Percentiles rank a stretch among this genome's conserved stretches.
These are phyloP conservation scores for Sclerodermus sp. DNA, from an alignment of 2,888 invertebrate species.

Conservation along the genomic window DNA sequence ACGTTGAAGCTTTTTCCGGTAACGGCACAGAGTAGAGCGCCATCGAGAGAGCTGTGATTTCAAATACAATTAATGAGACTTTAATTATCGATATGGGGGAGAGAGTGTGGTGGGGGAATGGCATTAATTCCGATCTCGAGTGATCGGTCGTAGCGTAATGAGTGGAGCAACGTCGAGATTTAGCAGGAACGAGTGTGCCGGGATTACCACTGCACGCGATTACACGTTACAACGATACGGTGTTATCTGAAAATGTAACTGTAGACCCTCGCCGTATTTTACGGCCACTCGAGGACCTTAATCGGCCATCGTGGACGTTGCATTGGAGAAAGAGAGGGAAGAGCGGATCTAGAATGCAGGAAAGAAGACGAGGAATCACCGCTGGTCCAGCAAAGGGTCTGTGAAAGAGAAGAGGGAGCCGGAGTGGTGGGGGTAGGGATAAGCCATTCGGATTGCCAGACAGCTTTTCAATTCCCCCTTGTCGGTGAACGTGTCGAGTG, in stretches of 20 bases:
- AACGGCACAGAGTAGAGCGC: too few relatives aligned
- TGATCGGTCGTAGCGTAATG: too few relatives aligned
- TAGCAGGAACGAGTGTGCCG: too few relatives aligned
- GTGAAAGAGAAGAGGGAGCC: constrained; percentile 4
- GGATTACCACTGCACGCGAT: too few relatives aligned
- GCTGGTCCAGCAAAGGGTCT: too few relatives aligned
- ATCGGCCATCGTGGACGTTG: constrained; percentile 17
- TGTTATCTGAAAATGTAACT: constrained; percentile 15
- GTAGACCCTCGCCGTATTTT: constrained; percentile 9
- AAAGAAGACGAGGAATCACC: constrained; percentile 3
- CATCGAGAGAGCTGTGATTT: too few relatives aligned
- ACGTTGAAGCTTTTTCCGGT: too few relatives aligned
- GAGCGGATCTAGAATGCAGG: constrained; percentile 1
- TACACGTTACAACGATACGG: background rate
- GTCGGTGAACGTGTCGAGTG: constrained; percentile 53
- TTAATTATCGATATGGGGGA: too few relatives aligned
- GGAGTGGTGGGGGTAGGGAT: constrained; percentile 36
- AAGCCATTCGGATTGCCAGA: constrained; percentile 54
- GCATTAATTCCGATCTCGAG: too few relatives aligned
- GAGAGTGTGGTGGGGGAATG: too few relatives aligned
- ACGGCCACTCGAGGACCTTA: constrained; percentile 18
- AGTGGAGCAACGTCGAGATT: too few relatives aligned
- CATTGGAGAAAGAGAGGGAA: constrained; percentile 1
- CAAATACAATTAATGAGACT: too few relatives aligned
- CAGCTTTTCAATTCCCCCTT: constrained; percentile 56